Conservation (phyloP, 2,113 vertebrate genomes). For the Prolemur simus region DNA sequence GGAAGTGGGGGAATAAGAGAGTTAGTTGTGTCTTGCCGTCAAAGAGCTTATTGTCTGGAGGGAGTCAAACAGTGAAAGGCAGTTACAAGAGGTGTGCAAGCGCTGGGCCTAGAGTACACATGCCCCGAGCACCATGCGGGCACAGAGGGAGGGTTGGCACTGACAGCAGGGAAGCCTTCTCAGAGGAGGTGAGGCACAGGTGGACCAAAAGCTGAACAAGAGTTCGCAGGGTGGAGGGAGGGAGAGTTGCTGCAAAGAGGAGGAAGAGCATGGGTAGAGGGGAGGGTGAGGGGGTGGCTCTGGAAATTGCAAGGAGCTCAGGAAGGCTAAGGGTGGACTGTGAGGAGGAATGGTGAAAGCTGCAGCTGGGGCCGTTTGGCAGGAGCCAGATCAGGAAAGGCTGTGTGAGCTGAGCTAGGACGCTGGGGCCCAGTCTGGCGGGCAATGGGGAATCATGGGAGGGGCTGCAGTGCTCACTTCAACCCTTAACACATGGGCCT, state of each 20-base stretch:
- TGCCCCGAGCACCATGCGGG: neutral
- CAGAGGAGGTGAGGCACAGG: neutral
- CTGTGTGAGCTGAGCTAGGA: conserved; percentile 21
- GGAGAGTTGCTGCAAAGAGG: neutral
- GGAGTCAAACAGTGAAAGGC: neutral
- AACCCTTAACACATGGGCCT: neutral
- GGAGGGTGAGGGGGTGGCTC: neutral
- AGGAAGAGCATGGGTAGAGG: neutral
- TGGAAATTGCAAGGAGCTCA: neutral
- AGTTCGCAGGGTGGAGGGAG: neutral
- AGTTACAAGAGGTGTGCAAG: neutral
- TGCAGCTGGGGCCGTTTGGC: conserved; percentile 29
- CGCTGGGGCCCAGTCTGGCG: neutral
- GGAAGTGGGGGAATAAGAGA: neutral
- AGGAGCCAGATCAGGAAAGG: neutral
- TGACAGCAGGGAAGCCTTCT: neutral
- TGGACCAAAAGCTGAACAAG: neutral
- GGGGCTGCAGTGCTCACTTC: neutral
- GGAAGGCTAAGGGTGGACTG: neutral
- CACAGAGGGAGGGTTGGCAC: neutral
- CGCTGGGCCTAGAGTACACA: neutral
- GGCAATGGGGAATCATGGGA: neutral
- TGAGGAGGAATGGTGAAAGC: neutral
- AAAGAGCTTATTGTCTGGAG: neutral
- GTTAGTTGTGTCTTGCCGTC: neutral